Evolutionary conservation across 2,888 invertebrate genomes (phyloP).

Genomic region (Ophion obscuratus): DNA sequence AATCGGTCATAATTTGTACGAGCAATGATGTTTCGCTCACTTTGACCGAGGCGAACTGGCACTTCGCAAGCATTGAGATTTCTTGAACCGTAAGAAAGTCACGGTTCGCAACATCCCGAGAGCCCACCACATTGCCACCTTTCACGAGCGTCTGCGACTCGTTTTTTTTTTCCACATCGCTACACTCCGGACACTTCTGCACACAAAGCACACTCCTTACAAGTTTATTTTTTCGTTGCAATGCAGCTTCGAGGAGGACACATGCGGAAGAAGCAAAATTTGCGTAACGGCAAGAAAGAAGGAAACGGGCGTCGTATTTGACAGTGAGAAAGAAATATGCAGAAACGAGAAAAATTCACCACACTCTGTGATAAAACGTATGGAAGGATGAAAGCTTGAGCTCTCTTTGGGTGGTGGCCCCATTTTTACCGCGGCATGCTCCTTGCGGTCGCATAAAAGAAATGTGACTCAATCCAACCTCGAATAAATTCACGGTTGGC

Average conservation of each 20-base stretch:
- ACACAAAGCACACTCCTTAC: not conserved
- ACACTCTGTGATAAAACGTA: not conserved
- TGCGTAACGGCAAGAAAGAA: not conserved
- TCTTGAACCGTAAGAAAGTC: conserved; percentile 57
- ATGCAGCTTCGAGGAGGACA: not conserved
- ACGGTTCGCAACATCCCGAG: conserved; percentile 40
- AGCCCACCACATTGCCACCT: conserved; percentile 33
- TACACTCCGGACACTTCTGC: conserved; percentile 14
- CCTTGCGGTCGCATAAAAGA: not conserved
- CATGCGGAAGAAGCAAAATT: not conserved
- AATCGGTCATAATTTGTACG: not conserved
- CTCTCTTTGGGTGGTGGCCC: not conserved
- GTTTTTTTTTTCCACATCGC: conserved; percentile 11
- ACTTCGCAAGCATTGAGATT: conserved; percentile 35
- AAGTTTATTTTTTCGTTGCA: not conserved
- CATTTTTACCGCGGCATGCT: not conserved
- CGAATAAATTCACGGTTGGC: not conserved
- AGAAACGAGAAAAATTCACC: not conserved
- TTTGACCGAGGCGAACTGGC: conserved; percentile 39
- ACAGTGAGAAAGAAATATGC: conserved; percentile 1
- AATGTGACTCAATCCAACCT: not conserved
- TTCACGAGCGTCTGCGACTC: conserved; percentile 47
- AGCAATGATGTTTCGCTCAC: conserved; percentile 48
- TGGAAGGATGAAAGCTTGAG: conserved; percentile 3
- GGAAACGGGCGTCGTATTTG: conserved; percentile 5